Evolutionary conservation across 1,140 invertebrate genomes (phyloP).

Genomic region (Panagrolaimus sp.): DNA sequence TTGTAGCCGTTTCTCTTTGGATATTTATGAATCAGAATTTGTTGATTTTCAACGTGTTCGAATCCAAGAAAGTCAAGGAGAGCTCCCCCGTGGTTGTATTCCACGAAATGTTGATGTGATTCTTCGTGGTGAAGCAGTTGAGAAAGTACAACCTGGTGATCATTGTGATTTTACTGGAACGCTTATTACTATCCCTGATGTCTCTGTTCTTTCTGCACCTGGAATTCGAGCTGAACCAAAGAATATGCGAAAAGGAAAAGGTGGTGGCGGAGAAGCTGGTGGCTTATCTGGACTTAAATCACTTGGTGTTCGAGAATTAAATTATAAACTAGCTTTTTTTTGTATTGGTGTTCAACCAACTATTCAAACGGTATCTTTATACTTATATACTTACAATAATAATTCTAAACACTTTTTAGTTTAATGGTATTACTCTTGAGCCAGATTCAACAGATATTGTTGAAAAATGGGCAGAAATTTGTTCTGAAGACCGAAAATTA

Average conservation of each 20-base stretch:
- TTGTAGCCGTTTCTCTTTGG: slow-evolving; percentile 77
- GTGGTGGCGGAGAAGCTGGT: slow-evolving; percentile 59
- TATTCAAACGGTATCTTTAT: slow-evolving; percentile 60
- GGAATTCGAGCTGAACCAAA: slow-evolving; percentile 60
- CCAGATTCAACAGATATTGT: slow-evolving; percentile 79
- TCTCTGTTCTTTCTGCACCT: slow-evolving; percentile 74
- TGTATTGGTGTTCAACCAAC: slow-evolving; percentile 83
- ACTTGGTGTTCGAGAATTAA: slow-evolving; percentile 87
- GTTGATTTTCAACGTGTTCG: slow-evolving; percentile 98
- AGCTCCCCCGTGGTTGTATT: slow-evolving; percentile 90
- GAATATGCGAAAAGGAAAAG: slow-evolving; percentile 61
- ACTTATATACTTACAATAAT: neutral
- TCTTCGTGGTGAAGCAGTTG: slow-evolving; percentile 89
- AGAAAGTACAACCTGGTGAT: slow-evolving; percentile 83
- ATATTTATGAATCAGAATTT: slow-evolving; percentile 87
- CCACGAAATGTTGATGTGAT: slow-evolving; percentile 90
- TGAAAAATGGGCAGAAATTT: slow-evolving; percentile 86
- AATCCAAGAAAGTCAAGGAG: slow-evolving; percentile 95
- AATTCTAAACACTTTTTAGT: slow-evolving; percentile 58
- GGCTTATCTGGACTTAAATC: slow-evolving; percentile 85
- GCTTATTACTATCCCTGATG: slow-evolving; percentile 93
- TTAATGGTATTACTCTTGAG: slow-evolving; percentile 61
- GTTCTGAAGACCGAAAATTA: slow-evolving; percentile 85
- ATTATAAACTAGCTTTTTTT: slow-evolving; percentile 88
- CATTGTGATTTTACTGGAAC: slow-evolving; percentile 92